A percentile compares a stretch with the other conserved stretches of the same genome.
phyloP scores from a whole-genome alignment of 1,140 invertebrate genomes.

The Diuraphis noxia region DNA sequence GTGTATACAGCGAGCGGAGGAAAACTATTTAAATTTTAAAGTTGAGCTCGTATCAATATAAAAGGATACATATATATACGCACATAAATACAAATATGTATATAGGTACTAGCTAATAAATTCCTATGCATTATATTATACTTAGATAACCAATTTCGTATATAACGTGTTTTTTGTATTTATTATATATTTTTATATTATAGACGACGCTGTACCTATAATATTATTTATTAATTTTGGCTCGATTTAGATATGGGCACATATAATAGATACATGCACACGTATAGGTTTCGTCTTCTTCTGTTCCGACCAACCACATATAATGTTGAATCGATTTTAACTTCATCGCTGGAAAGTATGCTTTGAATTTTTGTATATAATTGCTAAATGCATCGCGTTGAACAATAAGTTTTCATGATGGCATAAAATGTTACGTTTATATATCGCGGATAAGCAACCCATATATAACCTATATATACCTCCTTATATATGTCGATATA shows the following conservation, averaged over 20 bases:
- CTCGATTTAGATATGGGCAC: background rate
- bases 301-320: background rate
- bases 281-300: background rate
- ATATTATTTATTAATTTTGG: no score
- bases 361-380: no score
- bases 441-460: background rate
- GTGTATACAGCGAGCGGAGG: background rate
- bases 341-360: background rate
- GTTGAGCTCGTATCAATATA: background rate
- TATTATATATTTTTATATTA: background rate
- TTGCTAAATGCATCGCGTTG: background rate
- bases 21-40: conserved; percentile 24
- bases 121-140: no score
- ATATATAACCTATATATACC: background rate
- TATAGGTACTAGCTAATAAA: no score
- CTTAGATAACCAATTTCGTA: no score
- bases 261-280: background rate
- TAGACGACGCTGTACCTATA: background rate
- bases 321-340: background rate
- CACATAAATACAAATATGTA: background rate
- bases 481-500: no score
- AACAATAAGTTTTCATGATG: background rate
- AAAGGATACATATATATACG: background rate
- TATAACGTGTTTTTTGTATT: background rate
- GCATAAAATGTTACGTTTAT: background rate